Percentiles rank a stretch among this genome's conserved stretches.
These are phyloP conservation scores for Syngnathus floridae DNA, from an alignment of 2,113 vertebrate species.

Conservation along the genomic window DNA sequence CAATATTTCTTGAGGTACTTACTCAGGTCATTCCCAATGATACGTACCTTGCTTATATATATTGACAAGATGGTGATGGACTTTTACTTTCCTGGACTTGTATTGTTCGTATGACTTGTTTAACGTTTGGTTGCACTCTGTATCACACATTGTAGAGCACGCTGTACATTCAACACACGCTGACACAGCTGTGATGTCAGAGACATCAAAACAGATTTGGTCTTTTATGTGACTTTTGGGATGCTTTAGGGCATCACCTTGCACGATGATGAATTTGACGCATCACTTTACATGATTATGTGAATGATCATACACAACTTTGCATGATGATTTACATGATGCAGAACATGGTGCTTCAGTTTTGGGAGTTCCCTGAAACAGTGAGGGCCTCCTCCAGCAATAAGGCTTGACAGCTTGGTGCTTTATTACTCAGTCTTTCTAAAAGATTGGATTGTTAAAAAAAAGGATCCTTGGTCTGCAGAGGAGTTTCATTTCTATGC, in stretches of 20 bases:
- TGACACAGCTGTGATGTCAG: constrained; percentile 12
- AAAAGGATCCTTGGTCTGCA: background rate
- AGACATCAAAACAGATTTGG: constrained; percentile 5
- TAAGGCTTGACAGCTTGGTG: no score
- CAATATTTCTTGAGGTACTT: background rate
- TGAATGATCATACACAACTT: background rate
- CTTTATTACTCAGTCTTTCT: background rate
- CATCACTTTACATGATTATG: constrained; percentile 1
- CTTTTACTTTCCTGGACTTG: background rate
- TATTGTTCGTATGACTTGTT: background rate
- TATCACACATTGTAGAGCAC: background rate
- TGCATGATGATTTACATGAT: background rate
- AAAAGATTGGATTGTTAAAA: background rate
- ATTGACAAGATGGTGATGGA: background rate
- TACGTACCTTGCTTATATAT: background rate
- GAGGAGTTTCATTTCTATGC: background rate
- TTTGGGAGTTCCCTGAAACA: background rate
- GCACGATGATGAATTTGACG: constrained; percentile 1
- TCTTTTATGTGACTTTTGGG: constrained; percentile 6
- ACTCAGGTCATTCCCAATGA: background rate
- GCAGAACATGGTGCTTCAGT: background rate
- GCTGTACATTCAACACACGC: background rate
- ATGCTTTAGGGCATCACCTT: constrained; percentile 9
- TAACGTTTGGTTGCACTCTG: background rate
- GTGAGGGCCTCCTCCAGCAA: background rate